These are phyloP conservation scores for Nowickia ferox DNA, from an alignment of 2,888 invertebrate species.

Conservation along the genomic window DNA sequence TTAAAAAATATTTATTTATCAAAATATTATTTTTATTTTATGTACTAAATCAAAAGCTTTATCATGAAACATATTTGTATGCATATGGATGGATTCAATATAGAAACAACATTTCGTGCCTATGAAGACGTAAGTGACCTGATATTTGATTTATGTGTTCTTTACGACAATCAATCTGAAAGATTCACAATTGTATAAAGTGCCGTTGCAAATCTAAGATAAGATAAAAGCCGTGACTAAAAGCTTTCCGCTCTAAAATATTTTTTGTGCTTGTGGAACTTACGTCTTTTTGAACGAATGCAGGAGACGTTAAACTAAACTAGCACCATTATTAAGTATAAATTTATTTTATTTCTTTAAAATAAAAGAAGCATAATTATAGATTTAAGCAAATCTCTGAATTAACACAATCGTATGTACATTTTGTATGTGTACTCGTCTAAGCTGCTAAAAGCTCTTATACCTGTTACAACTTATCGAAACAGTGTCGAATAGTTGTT, in stretches of 20 bases:
- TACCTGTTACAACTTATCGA: too few species aligned
- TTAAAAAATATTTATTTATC: not conserved
- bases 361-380: constrained; percentile 6
- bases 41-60: constrained; percentile 7
- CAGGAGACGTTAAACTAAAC: not conserved
- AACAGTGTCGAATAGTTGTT: too few species aligned
- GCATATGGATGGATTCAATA: not conserved
- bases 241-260: not conserved
- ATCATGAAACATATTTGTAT: not conserved
- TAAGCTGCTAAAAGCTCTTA: too few species aligned
- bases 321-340: constrained; percentile 2
- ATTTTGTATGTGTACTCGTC: constrained; percentile 41
- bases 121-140: too few species aligned
- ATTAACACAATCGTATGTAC: constrained; percentile 33
- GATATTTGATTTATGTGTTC: too few species aligned
- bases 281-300: not conserved
- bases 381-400: constrained; percentile 12
- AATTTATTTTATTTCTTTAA: constrained; percentile 10
- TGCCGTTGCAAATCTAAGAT: not conserved
- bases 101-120: not conserved
- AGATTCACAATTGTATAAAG: not conserved
- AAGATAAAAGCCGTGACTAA: not conserved
- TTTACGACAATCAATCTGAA: not conserved
- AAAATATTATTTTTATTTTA: not conserved
- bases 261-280: not conserved